Conservation (phyloP, 1,140 invertebrate species). For the Brachystomella parvula region DNA sequence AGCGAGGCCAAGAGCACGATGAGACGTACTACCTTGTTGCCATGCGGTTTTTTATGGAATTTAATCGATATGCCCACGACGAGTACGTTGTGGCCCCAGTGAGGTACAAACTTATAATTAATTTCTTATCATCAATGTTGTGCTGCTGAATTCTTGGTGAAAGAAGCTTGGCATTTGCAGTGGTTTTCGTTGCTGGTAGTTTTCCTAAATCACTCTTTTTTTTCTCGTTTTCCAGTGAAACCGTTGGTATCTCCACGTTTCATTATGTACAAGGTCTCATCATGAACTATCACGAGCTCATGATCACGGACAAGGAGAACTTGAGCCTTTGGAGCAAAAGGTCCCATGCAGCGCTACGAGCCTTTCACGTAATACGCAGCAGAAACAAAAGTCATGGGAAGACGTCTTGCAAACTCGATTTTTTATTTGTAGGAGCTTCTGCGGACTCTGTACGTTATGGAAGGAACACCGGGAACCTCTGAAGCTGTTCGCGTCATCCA, state of each 20-base stretch:
- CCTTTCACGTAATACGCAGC: conserved; percentile 16
- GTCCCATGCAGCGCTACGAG: conserved; percentile 67
- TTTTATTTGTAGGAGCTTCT: conserved; percentile 47
- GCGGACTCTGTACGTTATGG: conserved; percentile 70
- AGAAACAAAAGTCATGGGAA: not conserved
- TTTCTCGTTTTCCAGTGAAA: conserved; percentile 56
- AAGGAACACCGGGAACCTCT: conserved; percentile 56
- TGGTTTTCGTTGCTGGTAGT: no score
- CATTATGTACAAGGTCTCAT: conserved; percentile 88
- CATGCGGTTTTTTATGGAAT: conserved; percentile 93
- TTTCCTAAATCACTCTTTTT: conserved; percentile 28
- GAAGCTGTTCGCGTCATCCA: conserved; percentile 76
- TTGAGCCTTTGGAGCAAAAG: conserved; percentile 69
- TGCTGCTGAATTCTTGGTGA: no score
- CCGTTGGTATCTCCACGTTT: conserved; percentile 78
- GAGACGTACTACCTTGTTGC: conserved; percentile 91
- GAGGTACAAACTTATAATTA: conserved; percentile 19
- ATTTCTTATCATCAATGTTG: no score
- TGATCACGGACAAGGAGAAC: conserved; percentile 77
- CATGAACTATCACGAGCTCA: conserved; percentile 81
- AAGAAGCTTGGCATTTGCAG: no score
- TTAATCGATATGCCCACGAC: conserved; percentile 72
- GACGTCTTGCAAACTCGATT: conserved; percentile 18
- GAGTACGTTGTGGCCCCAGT: conserved; percentile 72
- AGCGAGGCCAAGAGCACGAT: conserved; percentile 56